These are phyloP conservation scores for Scaptodrosophila latifasciaeformis DNA, from an alignment of 2,888 invertebrate genomes.

Conservation along the genomic window DNA sequence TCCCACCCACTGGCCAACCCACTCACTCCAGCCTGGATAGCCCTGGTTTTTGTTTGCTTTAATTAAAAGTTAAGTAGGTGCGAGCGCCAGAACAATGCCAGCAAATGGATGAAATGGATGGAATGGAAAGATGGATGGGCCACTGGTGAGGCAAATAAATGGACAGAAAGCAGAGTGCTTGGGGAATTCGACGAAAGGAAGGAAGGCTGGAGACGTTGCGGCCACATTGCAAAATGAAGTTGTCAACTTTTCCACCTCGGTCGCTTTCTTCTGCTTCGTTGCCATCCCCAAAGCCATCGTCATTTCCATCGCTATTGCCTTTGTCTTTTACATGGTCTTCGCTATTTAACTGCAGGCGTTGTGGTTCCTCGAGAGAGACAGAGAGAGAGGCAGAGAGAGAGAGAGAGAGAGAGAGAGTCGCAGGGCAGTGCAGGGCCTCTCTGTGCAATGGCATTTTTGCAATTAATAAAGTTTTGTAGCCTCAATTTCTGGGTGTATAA, in stretches of 20 bases:
- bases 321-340: background rate
- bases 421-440: background rate
- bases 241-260: conserved; percentile 53
- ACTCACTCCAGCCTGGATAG: background rate
- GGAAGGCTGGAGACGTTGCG: conserved; percentile 1
- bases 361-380: too few relatives aligned
- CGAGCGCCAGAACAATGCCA: conserved; percentile 60
- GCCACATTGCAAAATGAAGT: conserved; percentile 58
- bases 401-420: too few relatives aligned
- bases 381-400: too few relatives aligned
- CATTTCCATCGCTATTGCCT: too few relatives aligned
- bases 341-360: background rate
- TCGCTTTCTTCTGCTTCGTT: conserved; percentile 3
- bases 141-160: background rate
- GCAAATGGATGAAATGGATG: too few relatives aligned
- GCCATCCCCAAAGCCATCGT: background rate
- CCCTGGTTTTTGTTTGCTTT: conserved; percentile 61
- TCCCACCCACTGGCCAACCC: background rate
- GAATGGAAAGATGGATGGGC: conserved; percentile 17
- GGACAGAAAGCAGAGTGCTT: background rate
- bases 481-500: conserved; percentile 61
- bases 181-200: conserved; percentile 1
- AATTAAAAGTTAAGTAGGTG: conserved; percentile 68
- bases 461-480: conserved; percentile 67
- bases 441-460: conserved; percentile 61